Percentiles rank a stretch among this genome's conserved stretches.
These are phyloP conservation scores for Escarpia spicata DNA, from an alignment of 2,888 invertebrate species.

Conservation along the genomic window DNA sequence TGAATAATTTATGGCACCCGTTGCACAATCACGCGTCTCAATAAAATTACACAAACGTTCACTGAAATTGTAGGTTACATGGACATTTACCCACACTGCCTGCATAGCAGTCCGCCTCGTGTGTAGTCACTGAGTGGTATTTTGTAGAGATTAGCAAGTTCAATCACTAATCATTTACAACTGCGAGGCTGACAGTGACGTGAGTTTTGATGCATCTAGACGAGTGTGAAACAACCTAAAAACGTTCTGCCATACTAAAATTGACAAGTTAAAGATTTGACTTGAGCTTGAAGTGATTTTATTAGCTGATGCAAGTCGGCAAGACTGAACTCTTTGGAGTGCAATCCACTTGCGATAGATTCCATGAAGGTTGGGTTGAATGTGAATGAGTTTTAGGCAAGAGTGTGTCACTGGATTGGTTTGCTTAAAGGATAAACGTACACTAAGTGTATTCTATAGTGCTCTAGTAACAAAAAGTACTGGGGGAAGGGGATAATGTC, in stretches of 20 bases:
- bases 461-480: background rate
- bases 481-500: background rate
- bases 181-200: background rate
- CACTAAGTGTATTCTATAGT: background rate
- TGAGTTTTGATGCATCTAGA: background rate
- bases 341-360: background rate
- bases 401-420: background rate
- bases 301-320: background rate
- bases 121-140: background rate
- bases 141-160: background rate
- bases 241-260: background rate
- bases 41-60: background rate
- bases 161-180: background rate
- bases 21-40: background rate
- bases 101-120: background rate
- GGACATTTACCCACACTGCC: background rate
- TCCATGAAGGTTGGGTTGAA: background rate
- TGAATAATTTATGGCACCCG: constrained; percentile 1
- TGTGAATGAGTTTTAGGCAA: background rate
- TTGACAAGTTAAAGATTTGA: background rate
- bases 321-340: background rate
- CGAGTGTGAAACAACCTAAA: background rate
- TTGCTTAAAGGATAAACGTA: background rate
- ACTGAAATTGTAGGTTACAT: background rate
- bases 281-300: background rate